These are phyloP conservation scores for Upupa epops DNA, from an alignment of 2,113 vertebrate species.

Conservation along the genomic window DNA sequence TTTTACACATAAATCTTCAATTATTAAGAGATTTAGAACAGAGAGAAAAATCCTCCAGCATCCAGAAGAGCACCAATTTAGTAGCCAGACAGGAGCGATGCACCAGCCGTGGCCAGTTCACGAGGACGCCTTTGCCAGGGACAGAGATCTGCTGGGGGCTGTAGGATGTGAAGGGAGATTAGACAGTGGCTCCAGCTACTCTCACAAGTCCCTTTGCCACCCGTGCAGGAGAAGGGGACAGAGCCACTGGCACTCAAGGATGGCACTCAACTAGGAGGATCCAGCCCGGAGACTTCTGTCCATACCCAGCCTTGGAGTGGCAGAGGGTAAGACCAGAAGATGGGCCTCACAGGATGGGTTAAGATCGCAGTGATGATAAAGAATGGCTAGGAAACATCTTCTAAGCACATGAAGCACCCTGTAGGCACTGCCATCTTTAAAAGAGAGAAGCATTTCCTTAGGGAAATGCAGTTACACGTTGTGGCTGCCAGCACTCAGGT, in stretches of 20 bases:
- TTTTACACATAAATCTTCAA: constrained; percentile 33
- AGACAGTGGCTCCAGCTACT: neutral
- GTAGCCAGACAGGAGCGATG: neutral
- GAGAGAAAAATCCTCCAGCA: constrained; percentile 10
- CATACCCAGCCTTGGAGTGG: fast-evolving
- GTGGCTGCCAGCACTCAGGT: neutral
- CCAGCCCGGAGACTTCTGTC: neutral
- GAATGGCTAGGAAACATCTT: neutral
- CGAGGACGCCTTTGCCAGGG: neutral
- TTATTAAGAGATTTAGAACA: constrained; percentile 35
- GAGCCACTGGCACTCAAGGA: neutral
- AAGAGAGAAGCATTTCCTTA: constrained; percentile 30
- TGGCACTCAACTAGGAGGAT: neutral
- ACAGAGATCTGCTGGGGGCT: neutral
- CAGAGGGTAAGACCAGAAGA: neutral
- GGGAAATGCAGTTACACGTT: constrained; percentile 1
- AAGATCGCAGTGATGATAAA: neutral
- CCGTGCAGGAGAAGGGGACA: neutral
- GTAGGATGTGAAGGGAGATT: neutral
- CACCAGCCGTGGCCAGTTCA: neutral
- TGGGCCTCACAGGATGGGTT: neutral
- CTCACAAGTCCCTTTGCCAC: neutral
- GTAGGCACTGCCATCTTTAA: neutral
- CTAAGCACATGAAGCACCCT: neutral
- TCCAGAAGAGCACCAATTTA: neutral